A percentile compares a stretch with the other conserved stretches of the same genome.
phyloP scores from a whole-genome alignment of 2,888 invertebrate genomes.

The Cheilosia scutellata region DNA sequence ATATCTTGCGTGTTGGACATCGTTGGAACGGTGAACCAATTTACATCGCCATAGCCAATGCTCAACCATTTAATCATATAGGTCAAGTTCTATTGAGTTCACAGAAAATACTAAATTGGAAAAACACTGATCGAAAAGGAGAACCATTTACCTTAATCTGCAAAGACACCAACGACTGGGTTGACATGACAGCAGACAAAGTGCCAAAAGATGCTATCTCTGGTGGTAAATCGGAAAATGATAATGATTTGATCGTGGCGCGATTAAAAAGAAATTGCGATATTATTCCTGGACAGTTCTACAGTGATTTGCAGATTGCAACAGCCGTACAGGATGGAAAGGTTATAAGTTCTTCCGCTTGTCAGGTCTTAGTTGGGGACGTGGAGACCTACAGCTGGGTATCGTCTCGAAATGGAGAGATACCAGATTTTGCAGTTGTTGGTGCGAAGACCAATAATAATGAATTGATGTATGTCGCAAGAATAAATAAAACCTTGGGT shows the following conservation, averaged over 20 bases:
- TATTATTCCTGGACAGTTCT: constrained; percentile 2
- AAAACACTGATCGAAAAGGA: not conserved
- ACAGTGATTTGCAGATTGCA: not conserved
- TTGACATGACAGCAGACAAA: not conserved
- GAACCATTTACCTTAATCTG: not conserved
- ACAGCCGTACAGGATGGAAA: not conserved
- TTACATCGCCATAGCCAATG: not conserved
- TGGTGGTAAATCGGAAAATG: constrained; percentile 2
- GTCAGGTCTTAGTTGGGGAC: constrained; percentile 19
- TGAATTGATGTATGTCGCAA: not conserved
- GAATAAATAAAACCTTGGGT: not conserved
- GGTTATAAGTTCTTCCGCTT: not conserved
- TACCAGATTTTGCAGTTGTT: constrained; percentile 3
- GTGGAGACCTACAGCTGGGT: not conserved
- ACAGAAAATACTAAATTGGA: not conserved
- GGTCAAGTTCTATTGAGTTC: not conserved
- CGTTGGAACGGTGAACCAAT: constrained; percentile 10
- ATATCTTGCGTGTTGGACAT: constrained; percentile 6
- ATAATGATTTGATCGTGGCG: not conserved
- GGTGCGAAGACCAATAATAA: not conserved
- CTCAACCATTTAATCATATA: not conserved
- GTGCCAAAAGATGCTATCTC: constrained; percentile 4
- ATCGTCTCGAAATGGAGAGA: not conserved
- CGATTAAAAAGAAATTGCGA: constrained; percentile 6
- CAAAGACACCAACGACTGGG: not conserved